Percentiles rank a stretch among this genome's conserved stretches.
Conservation (phyloP, 2,888 invertebrate genomes). For the Criorhina ranunculi region DNA sequence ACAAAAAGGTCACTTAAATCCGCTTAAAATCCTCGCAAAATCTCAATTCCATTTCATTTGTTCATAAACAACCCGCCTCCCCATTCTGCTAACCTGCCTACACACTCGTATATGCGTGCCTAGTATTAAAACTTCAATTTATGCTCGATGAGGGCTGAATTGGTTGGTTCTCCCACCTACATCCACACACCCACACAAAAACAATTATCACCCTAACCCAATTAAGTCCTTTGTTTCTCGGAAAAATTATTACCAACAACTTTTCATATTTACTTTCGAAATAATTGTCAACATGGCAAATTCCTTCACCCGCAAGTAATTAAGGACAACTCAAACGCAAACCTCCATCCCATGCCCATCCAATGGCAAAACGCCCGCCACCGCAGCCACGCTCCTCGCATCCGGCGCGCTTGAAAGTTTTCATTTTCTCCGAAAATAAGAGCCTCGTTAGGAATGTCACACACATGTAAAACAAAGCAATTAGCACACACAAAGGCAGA, state of each 20-base stretch:
- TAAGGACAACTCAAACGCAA: conserved; percentile 62
- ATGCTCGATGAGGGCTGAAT: conserved; percentile 25
- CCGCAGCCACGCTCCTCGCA: background rate
- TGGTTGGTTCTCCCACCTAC: background rate
- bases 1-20: conserved; percentile 74
- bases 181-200: background rate
- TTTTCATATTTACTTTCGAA: conserved; percentile 76
- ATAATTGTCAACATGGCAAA: conserved; percentile 77
- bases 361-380: too few relatives aligned
- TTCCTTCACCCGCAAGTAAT: conserved; percentile 77
- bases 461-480: conserved; percentile 77
- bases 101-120: conserved; percentile 4
- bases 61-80: background rate
- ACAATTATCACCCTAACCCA: conserved; percentile 75
- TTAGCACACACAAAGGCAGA: conserved; percentile 73
- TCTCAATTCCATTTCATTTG: conserved; percentile 49
- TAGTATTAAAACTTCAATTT: conserved; percentile 67
- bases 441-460: conserved; percentile 76
- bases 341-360: background rate
- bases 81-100: too few relatives aligned
- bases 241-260: conserved; percentile 75
- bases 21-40: conserved; percentile 60
- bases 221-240: conserved; percentile 68
- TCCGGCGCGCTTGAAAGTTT: conserved; percentile 54
- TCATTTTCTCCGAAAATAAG: conserved; percentile 61